Percentiles rank a stretch among this genome's conserved stretches.
Evolutionary conservation across 2,797 vertebrate species (phyloP).

Genomic region (Arnoldichthys spilopterus): DNA sequence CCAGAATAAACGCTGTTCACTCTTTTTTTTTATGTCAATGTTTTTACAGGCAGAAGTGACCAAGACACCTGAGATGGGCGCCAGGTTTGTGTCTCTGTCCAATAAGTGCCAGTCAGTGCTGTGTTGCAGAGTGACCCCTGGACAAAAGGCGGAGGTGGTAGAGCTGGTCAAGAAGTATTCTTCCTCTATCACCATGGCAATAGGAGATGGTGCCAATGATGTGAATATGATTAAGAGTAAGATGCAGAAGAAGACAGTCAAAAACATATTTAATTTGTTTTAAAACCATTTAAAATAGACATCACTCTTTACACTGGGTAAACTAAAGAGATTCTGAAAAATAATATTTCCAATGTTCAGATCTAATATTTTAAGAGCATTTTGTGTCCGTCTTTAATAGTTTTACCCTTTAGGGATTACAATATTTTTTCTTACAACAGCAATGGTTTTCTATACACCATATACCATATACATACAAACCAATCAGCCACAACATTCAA

Average conservation of each 20-base stretch:
- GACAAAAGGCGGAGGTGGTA: conserved; percentile 89
- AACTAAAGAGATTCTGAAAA: too few relatives aligned
- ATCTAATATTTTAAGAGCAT: too few relatives aligned
- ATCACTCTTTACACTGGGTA: too few relatives aligned
- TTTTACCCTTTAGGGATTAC: too few relatives aligned
- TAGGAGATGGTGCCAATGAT: conserved; percentile 94
- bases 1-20: not conserved
- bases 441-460: too few relatives aligned
- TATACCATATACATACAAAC: too few relatives aligned
- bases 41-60: conserved; percentile 72
- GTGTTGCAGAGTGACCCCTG: conserved; percentile 93
- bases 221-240: conserved; percentile 99
- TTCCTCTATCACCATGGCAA: conserved; percentile 83
- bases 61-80: conserved; percentile 70
- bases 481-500: too few relatives aligned
- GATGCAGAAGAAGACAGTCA: conserved; percentile 46
- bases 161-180: conserved; percentile 86
- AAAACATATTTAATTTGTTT: too few relatives aligned
- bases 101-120: conserved; percentile 87
- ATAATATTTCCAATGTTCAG: too few relatives aligned
- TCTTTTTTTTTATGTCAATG: not conserved
- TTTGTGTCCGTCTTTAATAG: too few relatives aligned
- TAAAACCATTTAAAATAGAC: too few relatives aligned
- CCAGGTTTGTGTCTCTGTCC: conserved; percentile 84
- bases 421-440: too few relatives aligned